These are phyloP conservation scores for Polydrusus pterygomalis DNA, from an alignment of 2,888 invertebrate genomes.

Conservation along the genomic window DNA sequence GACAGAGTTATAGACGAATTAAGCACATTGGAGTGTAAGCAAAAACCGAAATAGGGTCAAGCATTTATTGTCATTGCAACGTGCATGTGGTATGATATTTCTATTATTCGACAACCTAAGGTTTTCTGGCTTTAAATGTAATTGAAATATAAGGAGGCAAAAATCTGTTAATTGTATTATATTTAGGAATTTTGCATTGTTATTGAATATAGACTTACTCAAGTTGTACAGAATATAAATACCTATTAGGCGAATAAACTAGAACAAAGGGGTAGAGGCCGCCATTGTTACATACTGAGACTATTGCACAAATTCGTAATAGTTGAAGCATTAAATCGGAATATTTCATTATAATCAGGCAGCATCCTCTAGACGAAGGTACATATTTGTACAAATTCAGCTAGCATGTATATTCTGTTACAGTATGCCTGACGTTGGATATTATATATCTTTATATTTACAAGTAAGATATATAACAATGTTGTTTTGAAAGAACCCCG, in stretches of 20 bases:
- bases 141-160: no score
- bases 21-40: background rate
- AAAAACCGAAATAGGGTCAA: background rate
- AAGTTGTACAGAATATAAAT: no score
- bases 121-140: no score
- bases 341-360: conserved; percentile 45
- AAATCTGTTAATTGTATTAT: no score
- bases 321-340: conserved; percentile 43
- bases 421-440: background rate
- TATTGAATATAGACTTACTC: no score
- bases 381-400: conserved; percentile 44
- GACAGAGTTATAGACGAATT: conserved; percentile 7
- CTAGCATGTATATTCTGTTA: conserved; percentile 27
- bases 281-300: background rate
- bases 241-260: background rate
- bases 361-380: conserved; percentile 36
- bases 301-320: conserved; percentile 31
- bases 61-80: no score
- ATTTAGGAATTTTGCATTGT: no score
- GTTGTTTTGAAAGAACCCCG: no score
- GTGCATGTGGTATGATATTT: no score
- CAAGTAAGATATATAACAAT: background rate
- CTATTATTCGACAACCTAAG: no score
- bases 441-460: background rate
- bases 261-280: background rate